Percentiles rank a stretch among this genome's conserved stretches.
These are phyloP conservation scores for Oxyruncus cristatus DNA, from an alignment of 2,113 vertebrate genomes.

Conservation along the genomic window DNA sequence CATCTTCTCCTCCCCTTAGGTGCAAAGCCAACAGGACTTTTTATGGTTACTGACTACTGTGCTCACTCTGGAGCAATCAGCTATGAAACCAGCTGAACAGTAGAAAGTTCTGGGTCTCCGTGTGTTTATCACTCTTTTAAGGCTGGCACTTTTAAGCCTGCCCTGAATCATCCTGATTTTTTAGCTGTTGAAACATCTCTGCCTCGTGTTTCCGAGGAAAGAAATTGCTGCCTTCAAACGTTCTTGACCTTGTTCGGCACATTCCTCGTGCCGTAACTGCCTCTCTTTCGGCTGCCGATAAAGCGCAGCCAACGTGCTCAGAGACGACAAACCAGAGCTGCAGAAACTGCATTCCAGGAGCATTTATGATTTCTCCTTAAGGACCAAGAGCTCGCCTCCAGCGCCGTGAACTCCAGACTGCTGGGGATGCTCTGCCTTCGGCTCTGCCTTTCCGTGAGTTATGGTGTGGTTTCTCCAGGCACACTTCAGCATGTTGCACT, in stretches of 20 bases:
- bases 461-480: slow-evolving; percentile 2
- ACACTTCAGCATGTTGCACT: neutral
- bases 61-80: neutral
- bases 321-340: neutral
- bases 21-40: neutral
- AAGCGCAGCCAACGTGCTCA: neutral
- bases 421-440: neutral
- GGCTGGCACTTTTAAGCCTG: neutral
- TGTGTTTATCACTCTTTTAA: slow-evolving; percentile 4
- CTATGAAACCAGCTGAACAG: neutral
- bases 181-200: neutral
- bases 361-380: neutral
- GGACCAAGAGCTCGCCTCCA: neutral
- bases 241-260: slow-evolving; percentile 2
- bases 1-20: neutral
- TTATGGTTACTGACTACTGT: neutral
- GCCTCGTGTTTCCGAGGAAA: neutral
- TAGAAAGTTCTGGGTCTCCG: neutral
- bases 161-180: slow-evolving; percentile 7
- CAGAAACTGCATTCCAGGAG: neutral
- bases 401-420: neutral
- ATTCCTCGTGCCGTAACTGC: neutral
- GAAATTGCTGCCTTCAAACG: neutral
- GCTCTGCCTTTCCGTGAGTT: neutral
- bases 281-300: neutral